Percentiles rank a stretch among this genome's conserved stretches.
Evolutionary conservation across 2,113 vertebrate genomes (phyloP).

Genomic region (Charina bottae): DNA sequence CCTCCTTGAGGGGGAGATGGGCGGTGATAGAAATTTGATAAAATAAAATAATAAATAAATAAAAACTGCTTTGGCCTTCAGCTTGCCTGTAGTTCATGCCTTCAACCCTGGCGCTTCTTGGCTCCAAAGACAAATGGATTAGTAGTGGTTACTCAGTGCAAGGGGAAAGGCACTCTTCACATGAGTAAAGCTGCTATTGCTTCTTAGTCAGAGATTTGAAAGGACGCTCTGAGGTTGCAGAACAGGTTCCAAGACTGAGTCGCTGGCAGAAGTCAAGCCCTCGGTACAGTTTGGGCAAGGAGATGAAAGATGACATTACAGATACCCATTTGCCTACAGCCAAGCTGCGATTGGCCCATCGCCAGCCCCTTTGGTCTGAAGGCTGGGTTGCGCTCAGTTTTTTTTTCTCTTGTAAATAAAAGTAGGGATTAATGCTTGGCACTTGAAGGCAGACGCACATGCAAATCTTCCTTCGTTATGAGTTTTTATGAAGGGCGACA

Average conservation of each 20-base stretch:
- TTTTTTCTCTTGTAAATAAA: conserved; percentile 54
- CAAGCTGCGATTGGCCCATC: conserved; percentile 53
- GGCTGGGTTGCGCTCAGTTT: conserved; percentile 29
- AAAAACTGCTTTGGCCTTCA: neutral
- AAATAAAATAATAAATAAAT: too few species aligned
- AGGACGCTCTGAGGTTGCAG: neutral
- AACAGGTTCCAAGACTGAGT: conserved; percentile 5
- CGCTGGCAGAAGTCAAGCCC: neutral
- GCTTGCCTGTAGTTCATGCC: neutral
- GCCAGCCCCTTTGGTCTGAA: conserved; percentile 39
- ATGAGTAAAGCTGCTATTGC: conserved; percentile 2
- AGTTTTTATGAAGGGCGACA: conserved; percentile 34
- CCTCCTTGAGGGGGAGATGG: too few species aligned
- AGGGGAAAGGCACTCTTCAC: neutral
- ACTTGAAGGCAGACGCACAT: conserved; percentile 46
- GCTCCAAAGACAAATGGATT: neutral
- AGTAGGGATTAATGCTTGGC: conserved; percentile 48
- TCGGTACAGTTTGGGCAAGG: neutral
- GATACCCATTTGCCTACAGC: conserved; percentile 46
- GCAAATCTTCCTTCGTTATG: conserved; percentile 53
- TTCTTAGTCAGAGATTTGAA: neutral
- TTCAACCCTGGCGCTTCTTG: neutral
- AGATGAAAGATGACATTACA: conserved; percentile 39
- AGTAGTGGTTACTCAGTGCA: neutral
- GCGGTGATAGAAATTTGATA: too few species aligned